Conservation (phyloP, 2,797 vertebrate species). For the Meriones psammophilus region DNA sequence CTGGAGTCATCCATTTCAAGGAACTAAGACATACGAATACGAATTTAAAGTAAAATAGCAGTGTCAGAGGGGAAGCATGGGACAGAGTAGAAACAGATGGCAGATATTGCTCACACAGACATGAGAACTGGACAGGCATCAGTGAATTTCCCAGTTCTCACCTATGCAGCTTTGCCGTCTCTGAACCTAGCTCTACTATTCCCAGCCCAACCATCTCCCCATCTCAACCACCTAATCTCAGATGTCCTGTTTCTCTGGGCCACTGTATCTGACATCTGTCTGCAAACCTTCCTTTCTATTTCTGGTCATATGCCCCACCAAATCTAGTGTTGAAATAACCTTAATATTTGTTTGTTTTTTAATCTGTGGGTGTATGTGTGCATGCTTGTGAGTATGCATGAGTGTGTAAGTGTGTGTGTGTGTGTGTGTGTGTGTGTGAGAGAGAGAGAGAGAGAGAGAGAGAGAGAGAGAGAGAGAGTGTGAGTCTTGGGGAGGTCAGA, state of each 20-base stretch:
- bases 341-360: neutral
- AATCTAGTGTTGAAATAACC: neutral
- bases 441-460: neutral
- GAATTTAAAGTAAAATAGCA: neutral
- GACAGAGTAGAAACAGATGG: neutral
- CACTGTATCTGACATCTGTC: neutral
- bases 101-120: neutral
- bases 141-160: neutral
- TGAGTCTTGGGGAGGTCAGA: neutral
- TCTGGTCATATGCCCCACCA: neutral
- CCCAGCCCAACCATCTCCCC: neutral
- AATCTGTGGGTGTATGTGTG: neutral
- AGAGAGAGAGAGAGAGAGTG: neutral
- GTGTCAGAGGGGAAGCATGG: neutral
- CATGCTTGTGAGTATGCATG: neutral
- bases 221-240: neutral
- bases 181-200: neutral
- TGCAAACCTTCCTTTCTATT: neutral
- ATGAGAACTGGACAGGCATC: neutral
- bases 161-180: neutral
- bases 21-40: conserved; percentile 12
- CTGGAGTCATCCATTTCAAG: neutral
- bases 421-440: neutral
- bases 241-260: too few relatives aligned
- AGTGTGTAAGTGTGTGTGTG: neutral